Percentiles rank a stretch among this genome's conserved stretches.
Conservation (phyloP, 2,888 invertebrate genomes). For the Napeogenes sylphis region DNA sequence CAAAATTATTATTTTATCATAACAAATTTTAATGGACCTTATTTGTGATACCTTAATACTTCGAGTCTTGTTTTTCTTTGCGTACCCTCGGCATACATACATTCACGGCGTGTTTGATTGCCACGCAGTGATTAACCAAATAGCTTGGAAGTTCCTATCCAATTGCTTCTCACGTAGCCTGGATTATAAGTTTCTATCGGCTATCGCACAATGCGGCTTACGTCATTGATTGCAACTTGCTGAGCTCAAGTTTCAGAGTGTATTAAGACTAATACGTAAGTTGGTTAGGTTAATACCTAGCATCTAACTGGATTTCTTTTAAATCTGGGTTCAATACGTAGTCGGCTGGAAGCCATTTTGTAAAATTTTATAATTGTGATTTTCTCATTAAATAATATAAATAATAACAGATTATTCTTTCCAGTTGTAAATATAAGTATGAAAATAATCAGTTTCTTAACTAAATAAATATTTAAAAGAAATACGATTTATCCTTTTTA, state of each 20-base stretch:
- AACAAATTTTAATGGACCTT: not conserved
- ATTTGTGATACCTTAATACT: slow-evolving; percentile 2
- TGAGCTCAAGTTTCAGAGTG: slow-evolving; percentile 17
- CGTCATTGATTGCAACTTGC: slow-evolving; percentile 28
- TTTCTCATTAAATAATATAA: too few relatives aligned
- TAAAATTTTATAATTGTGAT: too few relatives aligned
- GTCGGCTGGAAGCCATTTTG: too few relatives aligned
- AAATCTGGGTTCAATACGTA: not conserved
- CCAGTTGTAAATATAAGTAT: too few relatives aligned
- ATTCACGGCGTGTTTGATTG: slow-evolving; percentile 21
- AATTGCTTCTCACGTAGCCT: slow-evolving; percentile 24
- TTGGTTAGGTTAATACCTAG: slow-evolving; percentile 2
- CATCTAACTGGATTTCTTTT: not conserved
- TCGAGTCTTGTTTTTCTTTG: not conserved
- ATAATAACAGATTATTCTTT: too few relatives aligned
- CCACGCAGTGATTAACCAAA: slow-evolving; percentile 28
- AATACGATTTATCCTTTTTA: too few relatives aligned
- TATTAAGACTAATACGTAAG: slow-evolving; percentile 15
- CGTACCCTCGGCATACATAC: not conserved
- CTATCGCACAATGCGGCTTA: slow-evolving; percentile 27
- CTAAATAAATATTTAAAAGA: too few relatives aligned
- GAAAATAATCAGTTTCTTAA: too few relatives aligned
- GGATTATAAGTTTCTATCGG: slow-evolving; percentile 30
- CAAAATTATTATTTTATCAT: too few relatives aligned
- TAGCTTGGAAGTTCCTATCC: slow-evolving; percentile 27